These are phyloP conservation scores for Buphagus erythrorhynchus DNA, from an alignment of 2,797 vertebrate genomes.

Conservation along the genomic window DNA sequence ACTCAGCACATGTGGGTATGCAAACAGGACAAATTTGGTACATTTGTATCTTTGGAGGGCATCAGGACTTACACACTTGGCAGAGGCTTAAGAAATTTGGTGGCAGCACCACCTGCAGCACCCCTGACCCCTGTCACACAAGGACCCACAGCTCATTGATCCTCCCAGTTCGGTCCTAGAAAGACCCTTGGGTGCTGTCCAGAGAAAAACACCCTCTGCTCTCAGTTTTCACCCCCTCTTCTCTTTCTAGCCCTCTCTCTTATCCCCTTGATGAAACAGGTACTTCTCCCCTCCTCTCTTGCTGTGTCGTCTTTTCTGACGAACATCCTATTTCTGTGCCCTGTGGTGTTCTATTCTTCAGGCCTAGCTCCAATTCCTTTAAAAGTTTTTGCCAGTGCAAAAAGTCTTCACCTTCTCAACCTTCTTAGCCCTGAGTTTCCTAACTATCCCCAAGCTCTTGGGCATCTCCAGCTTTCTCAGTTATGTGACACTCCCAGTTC, in stretches of 20 bases:
- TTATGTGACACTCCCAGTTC: neutral
- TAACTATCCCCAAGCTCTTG: neutral
- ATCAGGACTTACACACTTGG: neutral
- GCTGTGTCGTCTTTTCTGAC: neutral
- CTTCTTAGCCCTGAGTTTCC: neutral
- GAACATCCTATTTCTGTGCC: neutral
- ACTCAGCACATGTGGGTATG: neutral
- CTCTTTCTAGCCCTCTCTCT: neutral
- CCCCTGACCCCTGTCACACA: neutral
- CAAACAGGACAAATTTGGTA: neutral
- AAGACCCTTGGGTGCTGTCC: neutral
- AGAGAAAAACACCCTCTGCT: neutral
- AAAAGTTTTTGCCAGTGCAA: neutral
- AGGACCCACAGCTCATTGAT: neutral
- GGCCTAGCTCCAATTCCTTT: neutral
- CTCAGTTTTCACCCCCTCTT: neutral
- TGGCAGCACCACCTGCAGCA: neutral
- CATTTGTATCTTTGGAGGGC: neutral
- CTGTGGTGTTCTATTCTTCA: neutral
- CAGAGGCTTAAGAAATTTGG: neutral
- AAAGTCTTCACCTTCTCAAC: neutral
- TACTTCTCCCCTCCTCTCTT: neutral
- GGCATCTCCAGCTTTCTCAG: neutral
- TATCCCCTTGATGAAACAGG: neutral
- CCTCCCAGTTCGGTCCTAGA: rapidly evolving